Evolutionary conservation across 2,113 vertebrate genomes (phyloP).

Genomic region (Sinocyclocheilus maitianheensis): DNA sequence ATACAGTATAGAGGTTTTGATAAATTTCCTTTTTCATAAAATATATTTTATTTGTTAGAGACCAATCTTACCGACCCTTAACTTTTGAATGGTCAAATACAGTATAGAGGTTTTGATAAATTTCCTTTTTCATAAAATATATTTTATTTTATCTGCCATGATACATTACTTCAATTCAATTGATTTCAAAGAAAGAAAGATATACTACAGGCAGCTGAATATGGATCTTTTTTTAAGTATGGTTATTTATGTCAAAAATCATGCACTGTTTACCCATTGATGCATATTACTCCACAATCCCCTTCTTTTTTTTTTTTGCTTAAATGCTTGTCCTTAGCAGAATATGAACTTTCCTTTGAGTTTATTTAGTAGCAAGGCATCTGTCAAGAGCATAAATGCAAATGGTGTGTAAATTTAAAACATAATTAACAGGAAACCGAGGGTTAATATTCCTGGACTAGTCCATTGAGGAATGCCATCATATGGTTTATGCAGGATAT

Average conservation of each 20-base stretch:
- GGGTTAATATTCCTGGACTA: slow-evolving; percentile 7
- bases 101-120: background rate
- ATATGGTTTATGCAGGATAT: background rate
- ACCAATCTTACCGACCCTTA: no score
- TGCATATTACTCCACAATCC: background rate
- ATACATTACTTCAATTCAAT: background rate
- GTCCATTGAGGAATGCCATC: background rate
- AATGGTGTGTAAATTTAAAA: slow-evolving; percentile 14
- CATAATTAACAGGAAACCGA: slow-evolving; percentile 4
- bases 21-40: background rate
- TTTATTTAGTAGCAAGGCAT: background rate
- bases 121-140: background rate
- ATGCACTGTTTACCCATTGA: background rate
- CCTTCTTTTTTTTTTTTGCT: background rate
- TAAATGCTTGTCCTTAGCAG: background rate
- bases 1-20: background rate
- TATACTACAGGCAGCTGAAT: background rate
- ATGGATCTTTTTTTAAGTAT: background rate
- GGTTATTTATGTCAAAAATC: background rate
- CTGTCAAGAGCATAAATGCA: background rate
- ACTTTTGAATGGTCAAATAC: background rate
- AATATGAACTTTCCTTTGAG: background rate
- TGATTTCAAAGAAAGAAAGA: no score
- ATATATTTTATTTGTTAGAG: no score
- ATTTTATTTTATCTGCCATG: no score